Evolutionary conservation across 1,140 invertebrate genomes (phyloP), one percentile per base, ranked within the genome.

Genomic region (Cotesia chilonis): DNA sequence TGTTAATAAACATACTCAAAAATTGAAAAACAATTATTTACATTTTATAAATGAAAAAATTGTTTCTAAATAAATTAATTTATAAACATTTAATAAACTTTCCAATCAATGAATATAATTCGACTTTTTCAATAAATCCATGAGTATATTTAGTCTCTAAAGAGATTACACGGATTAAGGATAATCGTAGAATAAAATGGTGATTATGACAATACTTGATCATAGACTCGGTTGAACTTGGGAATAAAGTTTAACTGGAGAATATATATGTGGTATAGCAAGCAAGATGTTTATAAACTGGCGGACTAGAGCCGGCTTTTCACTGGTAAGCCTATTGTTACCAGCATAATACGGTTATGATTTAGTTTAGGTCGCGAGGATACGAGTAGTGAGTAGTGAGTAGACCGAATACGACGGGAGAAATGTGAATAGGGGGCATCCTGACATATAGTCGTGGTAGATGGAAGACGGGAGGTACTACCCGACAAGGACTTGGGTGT

Each of bases 361-460:
- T 83, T 83, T 83, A 83, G 82, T 83, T 83, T 82, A 80, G 82
- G 76, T 81, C 81, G 81, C 79, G 81, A 81, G 79, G 81, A 83
- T 81, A 75, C 80, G 67, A 72, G 75, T 47, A 10, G 41, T 47
- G 67, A 72, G 75, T 47, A 10, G 41, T 47, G 41, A 47, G 41
- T 47, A 47, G 41, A 47, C 41, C 80, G 67, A 72, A 79, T 74
- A 74, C 61, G 55, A 67, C 61, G 66, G 41, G 41, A 28, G 52
- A 70, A 61, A 37, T 12, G 55, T 17, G 54, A 17, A 57, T 14
- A 57, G 54, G 55, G 73, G 71, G 74, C 72, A 70, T 68, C 52
- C 68, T 37, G 65, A 64, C 73, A 59, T 68, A 74, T 63, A 60
- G 38, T 35, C 59, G 61, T 63, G 63, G 61, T 60, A 20, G 57